These are phyloP conservation scores for Chelon labrosus DNA, from an alignment of 2,797 vertebrate genomes.

Conservation along the genomic window DNA sequence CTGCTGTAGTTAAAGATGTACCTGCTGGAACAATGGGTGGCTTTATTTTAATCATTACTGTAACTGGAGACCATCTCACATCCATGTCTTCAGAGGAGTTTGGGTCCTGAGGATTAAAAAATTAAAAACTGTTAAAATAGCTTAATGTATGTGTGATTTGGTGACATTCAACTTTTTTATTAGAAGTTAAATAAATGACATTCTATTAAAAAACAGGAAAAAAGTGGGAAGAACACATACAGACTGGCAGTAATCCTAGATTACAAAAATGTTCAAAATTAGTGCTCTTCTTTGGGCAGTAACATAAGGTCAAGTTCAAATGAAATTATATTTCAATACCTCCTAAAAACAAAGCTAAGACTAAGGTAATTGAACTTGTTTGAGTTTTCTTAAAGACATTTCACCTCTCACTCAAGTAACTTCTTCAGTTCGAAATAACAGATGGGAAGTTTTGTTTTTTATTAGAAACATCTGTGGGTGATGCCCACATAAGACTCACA, in stretches of 20 bases:
- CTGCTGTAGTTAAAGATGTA: conserved; percentile 39
- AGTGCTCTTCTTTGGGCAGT: not conserved
- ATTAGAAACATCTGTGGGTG: too few species aligned
- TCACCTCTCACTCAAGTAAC: too few species aligned
- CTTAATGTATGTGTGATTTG: not conserved
- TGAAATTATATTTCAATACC: too few species aligned
- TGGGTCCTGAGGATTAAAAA: conserved; percentile 50
- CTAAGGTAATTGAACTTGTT: too few species aligned
- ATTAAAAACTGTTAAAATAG: too few species aligned
- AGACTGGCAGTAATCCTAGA: not conserved
- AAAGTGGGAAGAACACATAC: not conserved
- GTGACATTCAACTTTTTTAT: not conserved
- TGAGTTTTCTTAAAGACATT: too few species aligned
- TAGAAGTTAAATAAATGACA: not conserved
- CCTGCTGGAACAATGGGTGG: conserved; percentile 83
- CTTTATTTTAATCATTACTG: conserved; percentile 82
- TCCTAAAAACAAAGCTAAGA: too few species aligned
- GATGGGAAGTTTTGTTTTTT: too few species aligned
- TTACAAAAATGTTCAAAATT: too few species aligned
- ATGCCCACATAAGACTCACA: too few species aligned
- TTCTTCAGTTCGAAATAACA: too few species aligned
- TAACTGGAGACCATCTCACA: conserved; percentile 75
- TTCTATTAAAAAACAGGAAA: not conserved
- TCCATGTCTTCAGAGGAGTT: conserved; percentile 51
- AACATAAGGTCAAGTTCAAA: not conserved